Base-by-base conservation (phyloP, 2,113 vertebrate genomes). In the Vireo altiloquus region DNA sequence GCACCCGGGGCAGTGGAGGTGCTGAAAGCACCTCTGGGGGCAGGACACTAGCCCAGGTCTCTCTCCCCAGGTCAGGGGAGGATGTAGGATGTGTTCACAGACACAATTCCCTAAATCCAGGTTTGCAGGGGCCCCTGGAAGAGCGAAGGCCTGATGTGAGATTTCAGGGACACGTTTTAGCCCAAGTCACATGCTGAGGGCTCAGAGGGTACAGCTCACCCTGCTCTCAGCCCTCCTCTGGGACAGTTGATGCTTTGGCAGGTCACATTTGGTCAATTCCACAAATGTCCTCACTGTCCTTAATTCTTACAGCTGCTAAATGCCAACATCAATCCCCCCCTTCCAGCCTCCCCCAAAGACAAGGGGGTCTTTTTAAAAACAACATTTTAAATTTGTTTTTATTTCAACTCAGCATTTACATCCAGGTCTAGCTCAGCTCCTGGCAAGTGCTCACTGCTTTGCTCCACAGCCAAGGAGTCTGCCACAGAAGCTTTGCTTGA, bases 111-210 rank as follows among this genome's bases (percentile, higher is more conserved):
- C 40, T 53, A 68, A 37, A 42, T 11, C 27, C 4, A 27, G 27
- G 46, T 11, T 82, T 57, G 30, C 12, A 31, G 28, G 24, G 59
- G 27, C 9, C 15, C 35, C 21, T 35, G 40, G 82, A 69, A 56
- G 28, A 78, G 39, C 25, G 25, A 20, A n/a, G 20, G 15, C 21
- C 23, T 61, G 46, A n/a, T 4, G 39, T 6, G 28, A 56, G 56
- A 19, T 30, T 47, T 47, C 10, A 24, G 52, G 33, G 52, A 13
- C 19, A 23, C 0, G 3, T 42, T 59, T n/a, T 6, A 30, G 42
- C 10, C 40, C 7, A 44, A 35, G n/a, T 7, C n/a, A 31, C 46
- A 13, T 0, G 0, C 33, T 14, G n/a, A 25, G 33, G 28, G n/a
- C 30, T 83, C 19, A 30, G 22, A 65, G 30, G 53, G 59, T 69